Evolutionary conservation across 2,888 invertebrate species (phyloP), one percentile per base, ranked within the genome.

Genomic region (Chymomyza caudatula): DNA sequence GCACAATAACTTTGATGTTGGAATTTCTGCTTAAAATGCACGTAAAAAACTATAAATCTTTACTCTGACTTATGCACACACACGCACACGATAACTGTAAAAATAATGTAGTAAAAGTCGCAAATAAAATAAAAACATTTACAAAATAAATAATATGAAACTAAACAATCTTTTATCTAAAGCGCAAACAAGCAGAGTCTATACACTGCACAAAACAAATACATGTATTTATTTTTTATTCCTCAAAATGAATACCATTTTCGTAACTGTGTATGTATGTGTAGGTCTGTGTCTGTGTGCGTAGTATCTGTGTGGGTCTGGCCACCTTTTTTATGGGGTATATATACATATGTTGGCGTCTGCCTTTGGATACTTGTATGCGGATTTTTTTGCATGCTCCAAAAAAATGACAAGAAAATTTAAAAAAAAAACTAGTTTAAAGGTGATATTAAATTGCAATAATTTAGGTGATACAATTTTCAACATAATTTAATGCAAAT

Each of bases 171-270:
- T 29, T 51, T 74, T 77, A 74, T 77, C 71, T 74, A 37, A 60
- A 56, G 58, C 62, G 61, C 71, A 77, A 74, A 74, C 67, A 75
- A 75, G 77, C 64, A 74, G 63, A 51, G 64, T 64, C n/a, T n/a
- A 11, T 37, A 6, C 4, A 19, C 47, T 15, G 47, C 65, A 69
- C 69, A 69, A 65, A 73, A 73, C 61, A 74, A 67, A 67, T 62
- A 67, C 65, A 77, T 64, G 77, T 75, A 65, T 15, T 42, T 47
- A 57, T 54, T 17, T 84, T 75, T 67, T 74, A 47, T 66, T 64
- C 68, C 3, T 19, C 47, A 47, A 47, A 47, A 47, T 47, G 19
- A 47, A 47, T n/a, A 47, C 47, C 17, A 6, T 17, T 47, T 47
- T 47, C 29, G 25, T 25, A 25, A 4, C 5, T 37, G 29, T 37